These are phyloP conservation scores for Elaphurus davidianus DNA, from an alignment of 2,113 vertebrate genomes.

Conservation along the genomic window DNA sequence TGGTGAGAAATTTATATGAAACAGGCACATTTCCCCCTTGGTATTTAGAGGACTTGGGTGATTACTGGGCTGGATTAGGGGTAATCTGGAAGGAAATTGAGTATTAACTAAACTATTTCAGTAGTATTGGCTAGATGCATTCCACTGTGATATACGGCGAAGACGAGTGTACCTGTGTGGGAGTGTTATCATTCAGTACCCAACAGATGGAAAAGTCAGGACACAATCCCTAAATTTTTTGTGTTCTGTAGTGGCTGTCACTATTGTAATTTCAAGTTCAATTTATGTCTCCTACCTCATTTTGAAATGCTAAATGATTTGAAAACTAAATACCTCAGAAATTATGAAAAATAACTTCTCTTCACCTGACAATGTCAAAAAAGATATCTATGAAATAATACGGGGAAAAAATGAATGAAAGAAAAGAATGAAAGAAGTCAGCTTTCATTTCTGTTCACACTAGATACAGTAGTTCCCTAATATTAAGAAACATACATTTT, in stretches of 20 bases:
- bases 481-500: background rate
- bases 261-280: conserved; percentile 20
- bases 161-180: background rate
- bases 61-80: background rate
- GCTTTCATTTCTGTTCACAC: background rate
- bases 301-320: conserved; percentile 36
- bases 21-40: background rate
- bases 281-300: background rate
- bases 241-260: background rate
- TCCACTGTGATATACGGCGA: background rate
- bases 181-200: background rate
- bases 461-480: background rate
- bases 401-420: background rate
- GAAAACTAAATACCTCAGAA: conserved; percentile 33
- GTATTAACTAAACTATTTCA: background rate
- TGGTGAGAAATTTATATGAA: conserved; percentile 4
- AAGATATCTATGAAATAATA: background rate
- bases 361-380: background rate
- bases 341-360: background rate
- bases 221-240: background rate
- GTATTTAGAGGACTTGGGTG: background rate
- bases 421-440: background rate
- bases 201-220: background rate
- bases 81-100: conserved; percentile 1
- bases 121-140: background rate